Conservation (phyloP, 2,797 vertebrate genomes). For the Tapera naevia region DNA sequence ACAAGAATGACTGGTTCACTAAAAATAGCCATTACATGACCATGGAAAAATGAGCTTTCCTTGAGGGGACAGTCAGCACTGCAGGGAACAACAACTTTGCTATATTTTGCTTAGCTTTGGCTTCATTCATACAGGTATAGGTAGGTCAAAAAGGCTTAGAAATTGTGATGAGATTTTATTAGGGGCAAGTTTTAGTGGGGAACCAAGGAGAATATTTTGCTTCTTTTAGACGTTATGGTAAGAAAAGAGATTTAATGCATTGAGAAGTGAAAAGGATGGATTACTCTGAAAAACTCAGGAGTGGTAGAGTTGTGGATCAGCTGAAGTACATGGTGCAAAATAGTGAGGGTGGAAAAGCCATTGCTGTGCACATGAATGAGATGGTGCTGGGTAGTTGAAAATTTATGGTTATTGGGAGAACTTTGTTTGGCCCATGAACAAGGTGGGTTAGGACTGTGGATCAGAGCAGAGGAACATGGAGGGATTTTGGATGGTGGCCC, state of each 20-base stretch:
- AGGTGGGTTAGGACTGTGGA: not conserved
- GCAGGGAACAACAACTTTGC: not conserved
- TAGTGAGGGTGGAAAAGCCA: not conserved
- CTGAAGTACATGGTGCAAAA: not conserved
- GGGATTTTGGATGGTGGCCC: not conserved
- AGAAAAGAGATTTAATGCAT: not conserved
- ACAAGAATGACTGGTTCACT: constrained; percentile 31
- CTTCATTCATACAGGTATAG: not conserved
- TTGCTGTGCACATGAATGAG: not conserved
- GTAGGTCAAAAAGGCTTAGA: not conserved
- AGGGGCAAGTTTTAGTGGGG: not conserved
- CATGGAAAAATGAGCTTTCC: constrained; percentile 30
- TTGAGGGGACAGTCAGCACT: constrained; percentile 11
- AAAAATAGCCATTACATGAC: constrained; percentile 46
- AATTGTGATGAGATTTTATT: not conserved
- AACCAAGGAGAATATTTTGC: not conserved
- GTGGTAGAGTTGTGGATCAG: not conserved
- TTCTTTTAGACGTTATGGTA: not conserved
- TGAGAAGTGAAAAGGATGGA: not conserved
- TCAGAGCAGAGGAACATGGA: not conserved
- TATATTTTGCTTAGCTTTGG: constrained; percentile 15
- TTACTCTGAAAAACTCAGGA: not conserved
- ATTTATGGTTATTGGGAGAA: not conserved
- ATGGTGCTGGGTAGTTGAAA: not conserved
- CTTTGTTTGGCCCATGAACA: not conserved